These are phyloP conservation scores for Teleiodes luculella DNA, from an alignment of 2,888 invertebrate genomes.

Conservation along the genomic window DNA sequence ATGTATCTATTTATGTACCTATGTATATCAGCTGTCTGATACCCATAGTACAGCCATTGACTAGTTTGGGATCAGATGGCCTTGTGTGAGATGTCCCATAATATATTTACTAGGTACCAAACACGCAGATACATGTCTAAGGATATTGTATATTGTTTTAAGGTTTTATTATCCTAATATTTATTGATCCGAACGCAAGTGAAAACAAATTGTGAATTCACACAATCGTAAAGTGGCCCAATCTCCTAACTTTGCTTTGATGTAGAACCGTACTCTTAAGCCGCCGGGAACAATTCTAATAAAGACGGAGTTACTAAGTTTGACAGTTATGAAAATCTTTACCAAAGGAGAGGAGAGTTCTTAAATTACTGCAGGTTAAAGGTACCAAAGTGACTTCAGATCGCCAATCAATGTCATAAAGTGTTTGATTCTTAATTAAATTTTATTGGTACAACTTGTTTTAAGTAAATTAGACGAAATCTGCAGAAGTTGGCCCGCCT, in stretches of 20 bases:
- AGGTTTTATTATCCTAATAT: too few species aligned
- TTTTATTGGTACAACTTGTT: constrained; percentile 5
- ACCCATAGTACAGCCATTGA: too few species aligned
- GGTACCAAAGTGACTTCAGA: not conserved
- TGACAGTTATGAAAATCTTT: constrained; percentile 1
- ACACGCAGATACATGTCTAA: constrained; percentile 39
- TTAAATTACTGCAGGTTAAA: not conserved
- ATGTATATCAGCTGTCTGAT: too few species aligned
- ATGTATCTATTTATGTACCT: too few species aligned
- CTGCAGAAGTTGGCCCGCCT: constrained; percentile 29
- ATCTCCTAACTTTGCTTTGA: constrained; percentile 2
- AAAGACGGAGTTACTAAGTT: constrained; percentile 10
- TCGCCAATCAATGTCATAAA: constrained; percentile 10
- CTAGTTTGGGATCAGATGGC: too few species aligned
- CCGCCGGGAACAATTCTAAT: not conserved
- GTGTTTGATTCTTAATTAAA: constrained; percentile 4
- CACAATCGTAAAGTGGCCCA: constrained; percentile 6
- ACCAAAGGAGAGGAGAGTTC: not conserved
- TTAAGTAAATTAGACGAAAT: constrained; percentile 22
- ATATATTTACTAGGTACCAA: constrained; percentile 52
- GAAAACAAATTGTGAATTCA: constrained; percentile 2
- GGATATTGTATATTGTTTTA: constrained; percentile 5
- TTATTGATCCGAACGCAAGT: not conserved
- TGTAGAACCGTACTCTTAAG: not conserved
- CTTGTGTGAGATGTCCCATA: too few species aligned